Evolutionary conservation across 2,888 invertebrate species (phyloP).

Genomic region (Vannuccia rotundouncinata): DNA sequence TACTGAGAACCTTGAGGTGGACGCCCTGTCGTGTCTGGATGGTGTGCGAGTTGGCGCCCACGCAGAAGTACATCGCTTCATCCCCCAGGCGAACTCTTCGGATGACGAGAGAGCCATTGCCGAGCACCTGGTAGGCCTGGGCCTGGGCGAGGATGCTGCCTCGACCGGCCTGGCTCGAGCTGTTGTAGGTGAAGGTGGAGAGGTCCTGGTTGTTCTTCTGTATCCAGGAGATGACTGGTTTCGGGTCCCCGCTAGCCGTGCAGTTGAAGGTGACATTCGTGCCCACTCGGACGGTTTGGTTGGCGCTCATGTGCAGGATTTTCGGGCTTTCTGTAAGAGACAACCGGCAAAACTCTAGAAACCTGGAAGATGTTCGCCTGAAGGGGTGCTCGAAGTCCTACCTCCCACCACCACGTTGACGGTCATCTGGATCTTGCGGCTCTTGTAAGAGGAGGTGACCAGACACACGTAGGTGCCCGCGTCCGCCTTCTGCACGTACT

Average conservation of each 20-base stretch:
- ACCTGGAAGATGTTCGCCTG: no score
- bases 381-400: no score
- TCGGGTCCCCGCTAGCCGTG: constrained; percentile 69
- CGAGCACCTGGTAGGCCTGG: background rate
- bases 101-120: constrained; percentile 17
- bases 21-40: constrained; percentile 4
- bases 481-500: background rate
- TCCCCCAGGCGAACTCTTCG: background rate
- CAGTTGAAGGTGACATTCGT: constrained; percentile 62
- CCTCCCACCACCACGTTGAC: background rate
- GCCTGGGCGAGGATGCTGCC: background rate
- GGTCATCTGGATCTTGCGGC: background rate
- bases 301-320: background rate
- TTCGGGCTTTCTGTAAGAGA: background rate
- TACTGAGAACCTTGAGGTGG: background rate
- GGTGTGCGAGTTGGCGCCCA: constrained; percentile 2
- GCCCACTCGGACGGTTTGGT: background rate
- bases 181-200: background rate
- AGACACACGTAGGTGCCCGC: background rate
- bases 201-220: background rate
- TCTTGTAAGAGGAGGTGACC: background rate
- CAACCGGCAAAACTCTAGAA: no score
- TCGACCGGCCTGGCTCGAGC: background rate
- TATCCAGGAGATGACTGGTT: constrained; percentile 76
- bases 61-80: constrained; percentile 12